Evolutionary conservation across 2,113 vertebrate genomes (phyloP), one percentile per base, ranked within the genome.

Genomic region (Columba janthina): DNA sequence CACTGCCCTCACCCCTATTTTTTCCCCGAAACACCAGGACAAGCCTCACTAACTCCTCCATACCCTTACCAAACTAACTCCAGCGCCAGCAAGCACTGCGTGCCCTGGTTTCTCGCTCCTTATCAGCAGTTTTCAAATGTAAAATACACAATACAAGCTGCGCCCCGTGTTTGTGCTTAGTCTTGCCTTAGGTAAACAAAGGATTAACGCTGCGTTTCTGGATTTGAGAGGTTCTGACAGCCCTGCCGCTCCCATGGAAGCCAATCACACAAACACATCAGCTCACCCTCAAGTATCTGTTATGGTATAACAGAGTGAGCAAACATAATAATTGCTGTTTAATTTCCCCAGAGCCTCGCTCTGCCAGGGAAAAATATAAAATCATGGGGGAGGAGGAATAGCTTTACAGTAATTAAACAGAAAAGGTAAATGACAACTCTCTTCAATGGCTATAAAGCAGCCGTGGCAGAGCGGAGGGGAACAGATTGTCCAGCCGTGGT

Each of bases 291-390:
- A 29, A 94, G 85, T 40, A 76, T 76, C 62, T 89, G 85, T 80
- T 73, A 58, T 51, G 82, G 31, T 83, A 65, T 69, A 93, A 87
- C 74, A 51, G 60, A 92, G 75, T 46, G 80, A 85, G 61, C 86
- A 91, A 96, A 93, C 88, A 83, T 28, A 54, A 64, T 94, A 91
- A 93, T 91, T 94, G 94, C 87, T 89, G 44, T 78, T 96, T 96
- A 85, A 93, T 92, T 94, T 95, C 90, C 93, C 91, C 67, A 85
- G 66, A 85, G 86, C 26, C 28, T 6, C 29, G 53, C 88, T 76
- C 44, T 80, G 83, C 75, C 65, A 62, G 82, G 76, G 56, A 31
- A 44, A 19, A 32, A 87, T 74, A 91, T 54, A 40, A 15, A 10
- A 26, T 4, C 1, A 0, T 6, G 40, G 69, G 40, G 93, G 85